Evolutionary conservation across 2,888 invertebrate species (phyloP).

Genomic region (Adineta ricciae): DNA sequence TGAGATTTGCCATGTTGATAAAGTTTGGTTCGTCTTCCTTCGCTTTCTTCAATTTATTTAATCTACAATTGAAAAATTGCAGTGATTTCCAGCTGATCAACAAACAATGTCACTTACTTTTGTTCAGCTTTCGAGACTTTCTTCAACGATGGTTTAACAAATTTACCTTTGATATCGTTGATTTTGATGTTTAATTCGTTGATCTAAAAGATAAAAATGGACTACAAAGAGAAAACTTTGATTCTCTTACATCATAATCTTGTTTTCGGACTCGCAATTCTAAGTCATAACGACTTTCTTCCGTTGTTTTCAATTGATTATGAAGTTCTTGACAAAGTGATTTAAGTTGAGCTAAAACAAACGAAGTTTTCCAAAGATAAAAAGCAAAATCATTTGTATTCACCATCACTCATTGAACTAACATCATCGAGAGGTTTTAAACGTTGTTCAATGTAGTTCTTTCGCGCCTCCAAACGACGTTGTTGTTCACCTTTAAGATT

Average conservation of each 20-base stretch:
- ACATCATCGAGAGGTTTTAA: conserved; percentile 39
- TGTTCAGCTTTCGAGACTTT: conserved; percentile 96
- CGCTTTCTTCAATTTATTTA: conserved; percentile 82
- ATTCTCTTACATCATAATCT: conserved; percentile 74
- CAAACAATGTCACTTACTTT: conserved; percentile 41
- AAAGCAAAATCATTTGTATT: not conserved
- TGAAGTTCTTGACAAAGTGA: conserved; percentile 86
- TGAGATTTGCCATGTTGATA: conserved; percentile 98
- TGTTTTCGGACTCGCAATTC: conserved; percentile 87
- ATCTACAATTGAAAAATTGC: conserved; percentile 50
- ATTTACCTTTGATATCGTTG: conserved; percentile 99
- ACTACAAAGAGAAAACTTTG: too few species aligned
- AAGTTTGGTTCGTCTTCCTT: conserved; percentile 71
- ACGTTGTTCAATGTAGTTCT: conserved; percentile 43
- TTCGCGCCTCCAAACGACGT: conserved; percentile 81
- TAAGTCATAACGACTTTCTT: conserved; percentile 97
- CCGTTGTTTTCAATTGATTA: conserved; percentile 78
- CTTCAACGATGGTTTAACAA: conserved; percentile 95
- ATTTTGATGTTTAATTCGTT: conserved; percentile 96
- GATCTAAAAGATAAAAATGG: too few species aligned
- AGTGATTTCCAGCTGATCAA: not conserved
- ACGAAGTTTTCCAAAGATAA: too few species aligned
- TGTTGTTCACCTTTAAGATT: conserved; percentile 98
- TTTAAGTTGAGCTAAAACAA: conserved; percentile 80
- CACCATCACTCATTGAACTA: conserved; percentile 29